Base-by-base conservation (phyloP, 2,888 invertebrate species). In the Siphlonurus alternatus region DNA sequence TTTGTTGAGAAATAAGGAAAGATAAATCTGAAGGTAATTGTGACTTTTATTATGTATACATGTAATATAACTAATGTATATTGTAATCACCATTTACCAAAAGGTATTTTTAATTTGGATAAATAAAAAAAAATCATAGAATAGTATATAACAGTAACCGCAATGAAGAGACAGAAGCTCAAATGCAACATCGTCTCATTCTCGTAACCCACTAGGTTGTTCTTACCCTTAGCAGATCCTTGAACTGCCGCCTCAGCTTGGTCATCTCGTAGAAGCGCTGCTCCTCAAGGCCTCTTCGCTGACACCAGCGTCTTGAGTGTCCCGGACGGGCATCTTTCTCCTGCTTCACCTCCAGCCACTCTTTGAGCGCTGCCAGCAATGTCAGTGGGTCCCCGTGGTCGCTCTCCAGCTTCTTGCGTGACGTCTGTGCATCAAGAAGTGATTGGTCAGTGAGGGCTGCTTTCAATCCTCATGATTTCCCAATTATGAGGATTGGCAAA, bases 361-460 rank as follows among this genome's bases (percentile, higher is more conserved):
- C 88, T 72, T 89, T 86, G 76, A 89, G 94, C 25, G 89, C 82
- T 69, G 90, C 90, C 1, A 99, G 77, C 0, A 97, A 77, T 0
- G 93, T 93, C 67, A 99, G 81, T 0, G 97, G 93, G 74, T 99
- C 99, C 0, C 99, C 99, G 73, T 97, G 94, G 72, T 92, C 91
- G 0, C 95, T 95, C 72, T 96, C 92, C 53, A 96, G 80, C 0
- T 84, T 82, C 76, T 85, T 86, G 54, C 92, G 80, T 0, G 88
- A 81, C 56, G 84, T 83, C 84, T 87, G 70, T 1, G 75, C 72
- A n/a, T n/a, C n/a, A n/a, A n/a, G n/a, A n/a, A n/a, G n/a, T n/a
- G n/a, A n/a, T n/a, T 10, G 1, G 20, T 54, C 1, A 23, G 38
- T 63, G 20, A 63, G 20, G 19, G 10, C 10, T 19, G n/a, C 54